These are phyloP conservation scores for Scaptomyza flava DNA, from an alignment of 2,888 invertebrate genomes.

Conservation along the genomic window DNA sequence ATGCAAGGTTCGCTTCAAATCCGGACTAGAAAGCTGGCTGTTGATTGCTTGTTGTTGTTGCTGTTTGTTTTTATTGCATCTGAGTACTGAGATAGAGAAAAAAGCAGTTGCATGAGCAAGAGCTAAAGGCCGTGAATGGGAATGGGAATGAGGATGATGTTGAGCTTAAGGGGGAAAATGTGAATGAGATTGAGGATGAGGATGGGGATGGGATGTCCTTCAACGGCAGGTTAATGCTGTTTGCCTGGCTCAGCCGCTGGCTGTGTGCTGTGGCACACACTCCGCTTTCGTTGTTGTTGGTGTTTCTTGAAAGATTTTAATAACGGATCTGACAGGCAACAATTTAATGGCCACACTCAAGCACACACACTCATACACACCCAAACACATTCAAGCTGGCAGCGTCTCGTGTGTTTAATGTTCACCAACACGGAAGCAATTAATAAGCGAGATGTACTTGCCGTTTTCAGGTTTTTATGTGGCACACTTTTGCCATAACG, in stretches of 20 bases:
- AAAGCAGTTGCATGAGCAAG: too few relatives aligned
- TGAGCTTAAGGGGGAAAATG: not conserved
- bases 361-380: slow-evolving; percentile 22
- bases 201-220: not conserved
- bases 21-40: too few relatives aligned
- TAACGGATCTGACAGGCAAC: slow-evolving; percentile 54
- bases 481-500: slow-evolving; percentile 47
- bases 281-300: slow-evolving; percentile 12
- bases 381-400: slow-evolving; percentile 10
- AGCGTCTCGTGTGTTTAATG: slow-evolving; percentile 39
- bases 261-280: slow-evolving; percentile 1
- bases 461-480: slow-evolving; percentile 44
- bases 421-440: slow-evolving; percentile 60
- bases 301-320: slow-evolving; percentile 57
- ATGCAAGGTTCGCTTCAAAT: slow-evolving; percentile 12
- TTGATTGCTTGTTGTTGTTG: slow-evolving; percentile 6
- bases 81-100: not conserved
- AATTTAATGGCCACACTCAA: slow-evolving; percentile 68
- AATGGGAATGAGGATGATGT: not conserved
- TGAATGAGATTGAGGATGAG: not conserved
- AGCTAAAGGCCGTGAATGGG: not conserved
- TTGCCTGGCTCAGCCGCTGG: slow-evolving; percentile 24
- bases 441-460: slow-evolving; percentile 61
- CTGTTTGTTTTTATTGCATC: slow-evolving; percentile 43
- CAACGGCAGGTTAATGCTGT: slow-evolving; percentile 62